Conservation (phyloP, 2,113 vertebrate species). For the Antennarius striatus region DNA sequence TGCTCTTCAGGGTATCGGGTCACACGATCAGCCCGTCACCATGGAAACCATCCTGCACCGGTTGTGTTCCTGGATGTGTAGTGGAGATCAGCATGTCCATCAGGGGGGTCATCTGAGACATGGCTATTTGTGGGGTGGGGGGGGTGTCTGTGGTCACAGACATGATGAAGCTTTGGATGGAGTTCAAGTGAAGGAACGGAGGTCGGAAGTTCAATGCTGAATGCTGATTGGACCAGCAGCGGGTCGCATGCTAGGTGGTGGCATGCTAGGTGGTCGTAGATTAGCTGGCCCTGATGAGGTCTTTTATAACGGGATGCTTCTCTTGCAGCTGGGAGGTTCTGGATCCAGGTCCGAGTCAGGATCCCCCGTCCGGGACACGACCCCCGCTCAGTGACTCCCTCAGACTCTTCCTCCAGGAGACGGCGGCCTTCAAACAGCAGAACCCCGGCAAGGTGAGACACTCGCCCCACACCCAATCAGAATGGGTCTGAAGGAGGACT, state of each 20-base stretch:
- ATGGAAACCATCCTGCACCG: slow-evolving; percentile 40
- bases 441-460: slow-evolving; percentile 93
- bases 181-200: no score
- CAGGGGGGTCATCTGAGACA: slow-evolving; percentile 42
- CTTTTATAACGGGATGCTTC: neutral
- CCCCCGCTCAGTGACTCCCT: slow-evolving; percentile 87
- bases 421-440: slow-evolving; percentile 93
- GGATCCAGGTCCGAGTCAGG: slow-evolving; percentile 81
- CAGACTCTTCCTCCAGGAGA: slow-evolving; percentile 90
- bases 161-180: slow-evolving; percentile 9
- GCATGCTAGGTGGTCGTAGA: no score
- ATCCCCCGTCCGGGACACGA: slow-evolving; percentile 81
- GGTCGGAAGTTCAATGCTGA: no score
- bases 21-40: slow-evolving; percentile 40
- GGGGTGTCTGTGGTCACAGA: neutral
- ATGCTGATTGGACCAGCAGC: neutral
- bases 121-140: slow-evolving; percentile 21
- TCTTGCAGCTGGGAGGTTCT: slow-evolving; percentile 87
- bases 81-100: slow-evolving; percentile 28
- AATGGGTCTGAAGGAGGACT: neutral
- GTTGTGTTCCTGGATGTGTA: slow-evolving; percentile 34
- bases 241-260: no score
- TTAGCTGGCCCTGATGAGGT: no score
- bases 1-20: slow-evolving; percentile 30
- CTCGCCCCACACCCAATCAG: neutral